Percentiles rank a stretch among this genome's conserved stretches.
Evolutionary conservation across 1,140 invertebrate species (phyloP).

Genomic region (Chelonus insularis): DNA sequence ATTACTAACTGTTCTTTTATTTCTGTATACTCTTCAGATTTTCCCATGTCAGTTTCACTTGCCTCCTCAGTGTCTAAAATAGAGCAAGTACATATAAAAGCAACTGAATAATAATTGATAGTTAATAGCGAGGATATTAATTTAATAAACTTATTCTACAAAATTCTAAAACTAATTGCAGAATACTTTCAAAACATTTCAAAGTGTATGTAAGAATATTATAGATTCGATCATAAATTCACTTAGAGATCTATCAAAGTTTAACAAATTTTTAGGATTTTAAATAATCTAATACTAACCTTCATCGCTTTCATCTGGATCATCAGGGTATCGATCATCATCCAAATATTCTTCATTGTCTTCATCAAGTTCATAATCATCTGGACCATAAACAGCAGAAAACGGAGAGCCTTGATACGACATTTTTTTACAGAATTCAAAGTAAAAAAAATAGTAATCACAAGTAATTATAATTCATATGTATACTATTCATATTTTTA

Average conservation of each 20-base stretch:
- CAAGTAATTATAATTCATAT: neutral
- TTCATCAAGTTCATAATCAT: conserved; percentile 60
- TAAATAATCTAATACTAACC: no score
- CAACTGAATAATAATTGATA: neutral
- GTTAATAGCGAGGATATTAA: neutral
- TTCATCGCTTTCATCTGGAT: conserved; percentile 61
- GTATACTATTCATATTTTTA: no score
- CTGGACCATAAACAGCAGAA: conserved; percentile 50
- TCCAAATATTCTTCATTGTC: conserved; percentile 58
- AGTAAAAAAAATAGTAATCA: neutral
- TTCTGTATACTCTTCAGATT: conserved; percentile 79
- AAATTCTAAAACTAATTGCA: no score
- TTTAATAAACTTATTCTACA: no score
- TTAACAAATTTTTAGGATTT: no score
- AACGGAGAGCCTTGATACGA: conserved; percentile 47
- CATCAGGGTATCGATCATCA: conserved; percentile 52
- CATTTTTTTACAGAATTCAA: conserved; percentile 33
- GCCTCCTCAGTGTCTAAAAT: conserved; percentile 85
- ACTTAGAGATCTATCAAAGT: no score
- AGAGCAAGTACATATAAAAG: neutral
- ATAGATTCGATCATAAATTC: no score
- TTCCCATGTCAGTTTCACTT: conserved; percentile 84
- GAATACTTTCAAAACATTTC: no score
- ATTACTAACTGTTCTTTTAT: conserved; percentile 86
- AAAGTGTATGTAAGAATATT: no score